These are phyloP conservation scores for Acanthosepion pharaonis DNA, from an alignment of 2,888 invertebrate species.

Conservation along the genomic window DNA sequence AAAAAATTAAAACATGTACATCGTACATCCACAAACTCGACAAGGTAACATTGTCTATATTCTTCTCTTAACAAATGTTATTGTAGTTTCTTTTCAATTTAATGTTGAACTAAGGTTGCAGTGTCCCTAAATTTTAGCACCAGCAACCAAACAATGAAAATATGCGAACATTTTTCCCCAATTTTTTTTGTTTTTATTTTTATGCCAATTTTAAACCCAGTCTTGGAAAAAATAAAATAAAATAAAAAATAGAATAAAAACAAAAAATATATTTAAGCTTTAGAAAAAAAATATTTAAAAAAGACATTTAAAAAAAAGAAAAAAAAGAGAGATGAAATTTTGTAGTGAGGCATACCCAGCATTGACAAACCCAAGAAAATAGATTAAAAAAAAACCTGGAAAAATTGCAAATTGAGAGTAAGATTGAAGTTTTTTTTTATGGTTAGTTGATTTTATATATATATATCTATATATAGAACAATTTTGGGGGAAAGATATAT, in stretches of 20 bases:
- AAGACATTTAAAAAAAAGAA: not conserved
- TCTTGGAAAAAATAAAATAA: not conserved
- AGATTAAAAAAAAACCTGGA: not conserved
- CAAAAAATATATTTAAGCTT: not conserved
- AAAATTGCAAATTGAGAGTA: not conserved
- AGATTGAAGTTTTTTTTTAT: not conserved
- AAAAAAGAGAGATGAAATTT: not conserved
- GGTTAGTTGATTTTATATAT: too few relatives aligned
- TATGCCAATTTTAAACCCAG: conserved; percentile 1
- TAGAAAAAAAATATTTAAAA: not conserved
- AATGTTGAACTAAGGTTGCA: not conserved
- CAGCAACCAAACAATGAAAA: not conserved
- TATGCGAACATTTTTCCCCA: not conserved
- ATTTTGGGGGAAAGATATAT: too few relatives aligned
- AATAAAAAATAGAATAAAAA: not conserved
- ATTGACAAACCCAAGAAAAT: not conserved
- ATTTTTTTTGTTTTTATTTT: not conserved
- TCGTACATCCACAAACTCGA: not conserved
- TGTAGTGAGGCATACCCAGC: not conserved
- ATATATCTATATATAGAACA: too few relatives aligned
- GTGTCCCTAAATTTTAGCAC: not conserved
- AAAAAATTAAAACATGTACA: not conserved
- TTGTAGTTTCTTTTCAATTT: not conserved
- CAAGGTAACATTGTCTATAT: not conserved
- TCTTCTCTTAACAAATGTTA: not conserved